Percentiles rank a stretch among this genome's conserved stretches.
Conservation (phyloP, 2,888 invertebrate species). For the Lochmaea crataegi region DNA sequence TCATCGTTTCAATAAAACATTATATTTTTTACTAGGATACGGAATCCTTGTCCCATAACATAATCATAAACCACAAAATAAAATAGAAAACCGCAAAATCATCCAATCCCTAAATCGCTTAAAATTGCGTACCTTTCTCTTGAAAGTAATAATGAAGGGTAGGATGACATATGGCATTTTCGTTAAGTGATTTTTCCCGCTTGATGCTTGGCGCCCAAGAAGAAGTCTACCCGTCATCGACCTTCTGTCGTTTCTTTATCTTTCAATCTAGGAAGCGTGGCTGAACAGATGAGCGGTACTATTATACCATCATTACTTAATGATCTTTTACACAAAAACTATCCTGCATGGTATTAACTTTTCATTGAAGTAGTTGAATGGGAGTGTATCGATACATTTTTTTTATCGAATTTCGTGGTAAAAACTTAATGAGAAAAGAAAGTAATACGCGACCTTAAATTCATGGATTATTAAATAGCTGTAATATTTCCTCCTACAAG, state of each 20-base stretch:
- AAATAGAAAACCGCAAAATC: constrained; percentile 30
- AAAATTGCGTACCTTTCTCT: constrained; percentile 33
- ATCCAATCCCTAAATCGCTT: constrained; percentile 8
- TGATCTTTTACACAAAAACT: constrained; percentile 26
- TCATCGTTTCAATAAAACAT: no score
- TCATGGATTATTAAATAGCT: no score
- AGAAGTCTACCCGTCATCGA: constrained; percentile 41
- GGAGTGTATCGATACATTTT: constrained; percentile 14
- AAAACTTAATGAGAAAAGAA: constrained; percentile 14
- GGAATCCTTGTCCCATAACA: constrained; percentile 17
- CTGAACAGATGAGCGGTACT: constrained; percentile 46
- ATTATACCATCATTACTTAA: constrained; percentile 30
- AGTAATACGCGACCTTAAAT: background rate
- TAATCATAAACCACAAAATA: constrained; percentile 25
- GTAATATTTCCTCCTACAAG: background rate
- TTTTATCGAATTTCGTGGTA: background rate
- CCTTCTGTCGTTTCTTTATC: constrained; percentile 50
- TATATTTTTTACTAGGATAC: background rate
- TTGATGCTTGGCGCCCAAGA: constrained; percentile 38
- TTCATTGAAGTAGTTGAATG: constrained; percentile 8
- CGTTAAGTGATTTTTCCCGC: constrained; percentile 44
- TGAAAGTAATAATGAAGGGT: constrained; percentile 41
- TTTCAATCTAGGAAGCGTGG: constrained; percentile 48
- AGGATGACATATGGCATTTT: constrained; percentile 47
- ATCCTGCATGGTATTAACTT: constrained; percentile 14